Evolutionary conservation across 2,797 vertebrate genomes (phyloP).

Genomic region (Oryzias dopingdopingensis): DNA sequence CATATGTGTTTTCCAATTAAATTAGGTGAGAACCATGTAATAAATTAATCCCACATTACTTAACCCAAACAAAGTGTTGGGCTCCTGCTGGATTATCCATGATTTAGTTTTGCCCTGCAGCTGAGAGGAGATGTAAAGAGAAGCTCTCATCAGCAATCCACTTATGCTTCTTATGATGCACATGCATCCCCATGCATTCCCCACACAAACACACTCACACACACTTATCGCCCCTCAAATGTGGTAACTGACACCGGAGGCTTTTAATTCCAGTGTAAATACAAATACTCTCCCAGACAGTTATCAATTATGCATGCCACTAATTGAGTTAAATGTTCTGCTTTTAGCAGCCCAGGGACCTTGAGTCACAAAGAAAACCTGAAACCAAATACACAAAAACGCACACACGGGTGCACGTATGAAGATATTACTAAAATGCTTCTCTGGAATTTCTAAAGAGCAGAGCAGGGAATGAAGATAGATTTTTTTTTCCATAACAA

Average conservation of each 20-base stretch:
- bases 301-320: constrained; percentile 80
- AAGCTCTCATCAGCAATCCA: constrained; percentile 34
- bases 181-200: constrained; percentile 26
- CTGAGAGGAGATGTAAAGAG: constrained; percentile 22
- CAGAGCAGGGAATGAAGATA: not conserved
- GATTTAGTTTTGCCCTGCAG: constrained; percentile 38
- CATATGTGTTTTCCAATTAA: not conserved
- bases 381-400: constrained; percentile 54
- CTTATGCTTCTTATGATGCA: constrained; percentile 34
- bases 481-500: no score
- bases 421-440: not conserved
- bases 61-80: constrained; percentile 14
- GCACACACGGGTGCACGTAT: constrained; percentile 46
- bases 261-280: constrained; percentile 85
- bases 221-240: constrained; percentile 47
- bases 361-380: constrained; percentile 55
- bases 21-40: constrained; percentile 9
- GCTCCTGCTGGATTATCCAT: constrained; percentile 38
- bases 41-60: constrained; percentile 19
- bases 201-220: constrained; percentile 11
- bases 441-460: not conserved
- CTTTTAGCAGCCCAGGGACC: constrained; percentile 71
- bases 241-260: constrained; percentile 79
- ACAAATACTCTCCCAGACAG: constrained; percentile 82
- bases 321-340: constrained; percentile 80